These are phyloP conservation scores for Eospalax fontanierii DNA, from an alignment of 2,797 vertebrate genomes.

Conservation along the genomic window DNA sequence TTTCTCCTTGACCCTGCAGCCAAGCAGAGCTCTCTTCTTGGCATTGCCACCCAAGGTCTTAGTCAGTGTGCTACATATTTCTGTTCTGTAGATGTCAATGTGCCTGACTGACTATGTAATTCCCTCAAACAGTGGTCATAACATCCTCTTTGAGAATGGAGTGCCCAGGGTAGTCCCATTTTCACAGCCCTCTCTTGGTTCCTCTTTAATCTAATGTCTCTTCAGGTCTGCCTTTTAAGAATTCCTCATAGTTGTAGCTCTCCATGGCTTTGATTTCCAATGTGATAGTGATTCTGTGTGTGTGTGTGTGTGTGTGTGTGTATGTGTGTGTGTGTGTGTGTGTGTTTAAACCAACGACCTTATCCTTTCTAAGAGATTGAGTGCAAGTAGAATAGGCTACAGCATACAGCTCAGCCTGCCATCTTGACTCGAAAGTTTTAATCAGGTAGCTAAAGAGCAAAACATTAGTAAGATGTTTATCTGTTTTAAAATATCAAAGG, in stretches of 20 bases:
- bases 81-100: neutral
- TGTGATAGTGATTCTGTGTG: neutral
- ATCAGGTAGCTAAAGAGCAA: neutral
- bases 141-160: neutral
- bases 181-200: neutral
- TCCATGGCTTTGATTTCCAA: conserved; percentile 11
- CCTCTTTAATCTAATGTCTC: neutral
- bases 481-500: neutral
- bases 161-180: fast-evolving
- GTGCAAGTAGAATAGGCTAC: neutral
- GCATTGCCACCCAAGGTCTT: fast-evolving
- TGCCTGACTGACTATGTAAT: neutral
- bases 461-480: neutral
- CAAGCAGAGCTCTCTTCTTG: neutral
- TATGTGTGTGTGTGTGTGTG: too few species aligned
- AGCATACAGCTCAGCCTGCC: neutral
- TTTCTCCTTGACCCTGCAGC: neutral
- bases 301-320: too few species aligned
- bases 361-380: neutral
- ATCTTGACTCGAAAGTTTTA: neutral
- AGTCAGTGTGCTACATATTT: neutral
- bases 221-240: neutral
- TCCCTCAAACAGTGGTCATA: fast-evolving
- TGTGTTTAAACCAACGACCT: neutral
- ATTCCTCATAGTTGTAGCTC: neutral